A percentile compares a stretch with the other conserved stretches of the same genome.
Conservation (phyloP, 2,888 invertebrate genomes). For the Drosophila anomalata region DNA sequence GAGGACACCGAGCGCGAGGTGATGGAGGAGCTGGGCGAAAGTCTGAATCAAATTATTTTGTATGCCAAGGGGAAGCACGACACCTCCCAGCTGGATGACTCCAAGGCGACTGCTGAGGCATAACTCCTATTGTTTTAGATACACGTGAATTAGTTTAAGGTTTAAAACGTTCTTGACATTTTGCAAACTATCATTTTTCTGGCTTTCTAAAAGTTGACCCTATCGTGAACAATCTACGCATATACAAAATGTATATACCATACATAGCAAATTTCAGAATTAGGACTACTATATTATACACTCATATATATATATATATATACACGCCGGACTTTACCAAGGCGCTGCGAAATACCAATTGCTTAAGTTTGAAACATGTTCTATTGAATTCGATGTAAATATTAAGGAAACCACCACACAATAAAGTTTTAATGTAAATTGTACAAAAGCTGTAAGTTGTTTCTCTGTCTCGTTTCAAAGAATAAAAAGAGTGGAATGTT, state of each 20-base stretch:
- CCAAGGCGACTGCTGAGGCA: constrained; percentile 35
- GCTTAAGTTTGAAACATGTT: constrained; percentile 10
- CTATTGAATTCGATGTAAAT: constrained; percentile 17
- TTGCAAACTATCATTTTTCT: constrained; percentile 20
- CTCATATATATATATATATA: background rate
- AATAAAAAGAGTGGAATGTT: constrained; percentile 2
- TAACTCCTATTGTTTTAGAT: background rate
- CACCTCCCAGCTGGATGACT: constrained; percentile 49
- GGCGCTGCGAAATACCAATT: constrained; percentile 8
- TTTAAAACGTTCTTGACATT: constrained; percentile 35
- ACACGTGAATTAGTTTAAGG: constrained; percentile 36
- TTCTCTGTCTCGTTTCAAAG: background rate
- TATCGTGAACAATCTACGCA: constrained; percentile 14
- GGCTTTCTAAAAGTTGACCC: constrained; percentile 70
- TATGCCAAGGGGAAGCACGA: constrained; percentile 85
- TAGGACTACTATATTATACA: constrained; percentile 11
- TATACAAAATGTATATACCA: constrained; percentile 35
- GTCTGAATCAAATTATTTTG: constrained; percentile 96
- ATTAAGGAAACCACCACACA: constrained; percentile 10
- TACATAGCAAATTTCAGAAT: constrained; percentile 33
- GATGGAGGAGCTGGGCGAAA: constrained; percentile 97
- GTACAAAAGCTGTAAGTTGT: background rate
- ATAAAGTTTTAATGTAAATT: constrained; percentile 23
- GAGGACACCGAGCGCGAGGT: constrained; percentile 88
- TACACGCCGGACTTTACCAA: background rate